Base-by-base conservation (phyloP, 2,888 invertebrate genomes). In the Drosophila lacicola region DNA sequence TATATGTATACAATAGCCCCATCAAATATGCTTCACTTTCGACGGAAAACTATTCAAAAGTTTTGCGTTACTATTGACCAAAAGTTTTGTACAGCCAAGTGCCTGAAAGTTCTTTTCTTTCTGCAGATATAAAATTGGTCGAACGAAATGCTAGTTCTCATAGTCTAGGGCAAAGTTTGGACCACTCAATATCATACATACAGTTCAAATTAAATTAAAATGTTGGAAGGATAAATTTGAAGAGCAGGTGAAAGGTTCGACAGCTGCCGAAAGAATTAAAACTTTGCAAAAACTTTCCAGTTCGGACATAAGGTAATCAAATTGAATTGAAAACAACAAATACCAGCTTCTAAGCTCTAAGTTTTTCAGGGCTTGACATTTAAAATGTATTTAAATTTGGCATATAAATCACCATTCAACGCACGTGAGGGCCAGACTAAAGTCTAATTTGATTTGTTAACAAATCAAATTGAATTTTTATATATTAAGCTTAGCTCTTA, bases 401-500 rank as follows among this genome's bases (percentile, higher is more conserved):
- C 34, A 29, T 9, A 6, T 34, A 41, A n/a, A 56, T 45, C 39
- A 8, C 1, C 4, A 29, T 17, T 4, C 39, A 10, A 34, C 21
- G 17, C 50, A 63, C 56, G 42, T 44, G 41, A 6, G 33, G 13
- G 9, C 21, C 11, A 11, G 10, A 29, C 14, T 33, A 34, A 37
- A 8, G 25, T 4, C 33, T 29, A 14, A 53, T 37, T 57, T 65
- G 39, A 47, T 44, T 51, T 53, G 42, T 53, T 33, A 39, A 11
- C 33, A 41, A 19, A 61, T 49, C n/a, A 10, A 54, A 61, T 79
- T 68, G 65, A 65, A 61, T 78, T 82, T 70, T 57, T 70, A 58
- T 65, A 49, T 53, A 53, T 70, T 53, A 49, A 36, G 61, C 17
- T 39, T 37, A 34, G 29, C 4, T 17, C 1, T 10, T 1, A 3